These are phyloP conservation scores for Periparus ater DNA, from an alignment of 2,797 vertebrate genomes.

Conservation along the genomic window DNA sequence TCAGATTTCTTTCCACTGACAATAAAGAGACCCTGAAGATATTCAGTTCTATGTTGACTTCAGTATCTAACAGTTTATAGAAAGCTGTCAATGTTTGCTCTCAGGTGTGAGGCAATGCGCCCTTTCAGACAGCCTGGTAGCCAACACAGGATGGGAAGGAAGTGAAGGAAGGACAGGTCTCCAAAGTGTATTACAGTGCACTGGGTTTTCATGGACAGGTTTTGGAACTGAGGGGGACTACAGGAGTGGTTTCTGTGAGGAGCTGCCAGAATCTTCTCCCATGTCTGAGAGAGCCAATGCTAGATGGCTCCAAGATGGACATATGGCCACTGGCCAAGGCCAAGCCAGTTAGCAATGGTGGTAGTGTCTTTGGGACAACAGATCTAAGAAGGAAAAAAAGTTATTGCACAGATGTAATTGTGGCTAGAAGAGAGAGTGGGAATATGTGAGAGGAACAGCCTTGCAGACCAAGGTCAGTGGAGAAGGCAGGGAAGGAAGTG, in stretches of 20 bases:
- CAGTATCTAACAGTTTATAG: not conserved
- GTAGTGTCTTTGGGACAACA: not conserved
- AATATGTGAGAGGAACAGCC: not conserved
- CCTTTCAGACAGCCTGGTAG: not conserved
- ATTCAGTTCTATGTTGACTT: not conserved
- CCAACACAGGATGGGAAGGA: not conserved
- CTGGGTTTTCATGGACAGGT: not conserved
- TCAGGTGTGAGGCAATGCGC: not conserved
- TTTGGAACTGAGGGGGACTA: not conserved
- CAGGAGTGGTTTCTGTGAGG: not conserved
- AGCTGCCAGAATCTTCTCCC: not conserved
- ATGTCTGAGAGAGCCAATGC: not conserved
- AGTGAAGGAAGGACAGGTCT: not conserved
- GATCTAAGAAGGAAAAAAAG: not conserved
- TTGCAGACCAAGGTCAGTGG: not conserved
- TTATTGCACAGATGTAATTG: not conserved
- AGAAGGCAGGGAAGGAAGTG: not conserved
- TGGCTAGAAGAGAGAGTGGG: not conserved
- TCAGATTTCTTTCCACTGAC: not conserved
- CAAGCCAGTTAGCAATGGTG: not conserved
- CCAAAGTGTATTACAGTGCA: not conserved
- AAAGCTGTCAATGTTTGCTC: not conserved
- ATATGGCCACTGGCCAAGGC: fast-evolving
- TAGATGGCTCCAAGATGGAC: not conserved
- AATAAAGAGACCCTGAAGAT: not conserved